Base-by-base conservation (phyloP, 1,140 invertebrate species). In the Danaus melanippus region DNA sequence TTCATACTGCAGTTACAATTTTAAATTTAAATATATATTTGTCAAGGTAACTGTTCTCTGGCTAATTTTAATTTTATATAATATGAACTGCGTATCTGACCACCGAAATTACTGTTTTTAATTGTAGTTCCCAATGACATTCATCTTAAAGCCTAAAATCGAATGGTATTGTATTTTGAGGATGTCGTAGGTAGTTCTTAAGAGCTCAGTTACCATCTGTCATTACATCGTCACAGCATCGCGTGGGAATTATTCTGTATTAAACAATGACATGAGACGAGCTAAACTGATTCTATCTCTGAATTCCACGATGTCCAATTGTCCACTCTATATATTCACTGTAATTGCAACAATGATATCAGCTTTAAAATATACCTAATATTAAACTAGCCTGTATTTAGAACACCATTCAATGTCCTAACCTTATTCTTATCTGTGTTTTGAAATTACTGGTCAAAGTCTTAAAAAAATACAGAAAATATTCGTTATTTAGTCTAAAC, bases 261-360 rank as follows among this genome's bases (percentile, higher is more conserved):
- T 65, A 56, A 53, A 64, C 60, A 60, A 60, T 69, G 61, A 64
- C 63, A 67, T 64, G 53, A 59, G 55, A 10, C 46, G 46, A 56
- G 56, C 52, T 51, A 60, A 51, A 46, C 47, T 58, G 63, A 70
- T 70, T 58, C 46, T 60, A 64, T 67, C 60, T 58, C 58, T 40
- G 48, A 57, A 64, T 62, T 67, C 67, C 64, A 60, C 57, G 58
- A 67, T 61, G 58, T 67, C 50, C 61, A 63, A 63, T 66, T 60
- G 55, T 48, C 46, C 48, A 51, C 42, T 51, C 53, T 12, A 55
- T 52, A 60, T 55, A 60, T 10, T 52, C 12, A 51, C 42, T 56
- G 54, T 43, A 9, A 12, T 43, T 53, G 51, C 42, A 53, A 17
- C 40, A 12, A 10, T 46, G 17, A 50, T 8, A 56, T 40, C 21